Evolutionary conservation across 2,797 vertebrate genomes (phyloP).

Genomic region (Pogoniulus pusillus): DNA sequence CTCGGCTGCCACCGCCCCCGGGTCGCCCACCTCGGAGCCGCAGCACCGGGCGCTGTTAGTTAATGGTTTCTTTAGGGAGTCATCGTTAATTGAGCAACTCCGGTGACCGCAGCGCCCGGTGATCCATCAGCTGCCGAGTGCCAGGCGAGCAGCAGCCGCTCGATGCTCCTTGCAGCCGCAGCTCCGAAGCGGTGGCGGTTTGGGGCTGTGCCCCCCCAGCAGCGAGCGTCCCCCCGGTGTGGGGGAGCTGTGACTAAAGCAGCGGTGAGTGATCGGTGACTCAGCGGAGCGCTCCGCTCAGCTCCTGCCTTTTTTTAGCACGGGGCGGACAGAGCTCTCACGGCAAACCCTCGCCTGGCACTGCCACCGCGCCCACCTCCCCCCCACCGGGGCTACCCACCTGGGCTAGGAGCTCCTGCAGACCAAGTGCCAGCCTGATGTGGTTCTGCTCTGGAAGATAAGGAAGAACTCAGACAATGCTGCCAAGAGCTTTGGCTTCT

Average conservation of each 20-base stretch:
- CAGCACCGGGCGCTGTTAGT: neutral
- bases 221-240: conserved; percentile 28
- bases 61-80: neutral
- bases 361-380: neutral
- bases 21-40: neutral
- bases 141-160: neutral
- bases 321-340: neutral
- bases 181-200: neutral
- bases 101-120: neutral
- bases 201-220: conserved; percentile 29
- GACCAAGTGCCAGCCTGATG: neutral
- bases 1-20: neutral
- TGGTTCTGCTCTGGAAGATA: neutral
- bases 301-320: conserved; percentile 48
- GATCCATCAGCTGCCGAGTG: neutral
- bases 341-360: neutral
- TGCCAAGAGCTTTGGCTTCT: neutral
- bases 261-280: conserved; percentile 60
- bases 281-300: conserved; percentile 64
- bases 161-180: neutral
- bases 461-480: neutral
- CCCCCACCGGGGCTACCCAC: neutral
- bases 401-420: neutral
- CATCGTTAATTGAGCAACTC: conserved; percentile 30
- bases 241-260: conserved; percentile 55